Base-by-base conservation (phyloP, 2,888 invertebrate genomes). In the Octonoba sinensis region DNA sequence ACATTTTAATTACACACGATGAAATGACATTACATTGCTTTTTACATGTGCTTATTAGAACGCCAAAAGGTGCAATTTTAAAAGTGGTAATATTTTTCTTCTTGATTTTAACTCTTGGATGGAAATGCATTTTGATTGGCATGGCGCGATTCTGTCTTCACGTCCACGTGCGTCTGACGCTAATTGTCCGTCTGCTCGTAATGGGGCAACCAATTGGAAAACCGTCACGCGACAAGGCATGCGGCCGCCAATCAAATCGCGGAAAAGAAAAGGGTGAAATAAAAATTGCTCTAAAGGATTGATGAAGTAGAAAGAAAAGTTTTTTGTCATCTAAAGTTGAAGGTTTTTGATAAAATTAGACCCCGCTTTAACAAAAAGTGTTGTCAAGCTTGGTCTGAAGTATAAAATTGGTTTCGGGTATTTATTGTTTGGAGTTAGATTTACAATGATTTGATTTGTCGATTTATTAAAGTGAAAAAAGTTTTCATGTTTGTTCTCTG, bases 1-100 rank as follows among this genome's bases (percentile, higher is more conserved):
- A 79, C 78, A 72, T 79, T 79, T 79, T 79, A 79, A 79, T 79
- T 79, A 79, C 72, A 72, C 59, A 79, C 46, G 18, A 57, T 59
- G 72, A 51, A 67, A 49, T 60, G 66, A 66, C 72, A 72, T 72
- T 72, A 66, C 51, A 54, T 59, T 71, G 47, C 70, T 70, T 65
- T 64, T 65, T 70, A 57, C 64, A 71, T 56, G 57, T 56, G 20
- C 44, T 72, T 62, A 72, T 72, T 72, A 67, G 15, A 44, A 27
- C 11, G 22, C 18, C 66, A 59, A 60, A 60, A 60, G 60, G 51
- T 47, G 16, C 54, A n/a, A 57, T 46, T 71, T 78, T 67, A 47
- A 62, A 70, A 66, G 51, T 51, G 65, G 77, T 65, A 54, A 56
- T 65, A 54, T 54, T 36, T 57, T 57, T 13, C 46, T 64, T 46